These are phyloP conservation scores for Coranthus polyacanthus DNA, from an alignment of 2,797 vertebrate species.

Conservation along the genomic window DNA sequence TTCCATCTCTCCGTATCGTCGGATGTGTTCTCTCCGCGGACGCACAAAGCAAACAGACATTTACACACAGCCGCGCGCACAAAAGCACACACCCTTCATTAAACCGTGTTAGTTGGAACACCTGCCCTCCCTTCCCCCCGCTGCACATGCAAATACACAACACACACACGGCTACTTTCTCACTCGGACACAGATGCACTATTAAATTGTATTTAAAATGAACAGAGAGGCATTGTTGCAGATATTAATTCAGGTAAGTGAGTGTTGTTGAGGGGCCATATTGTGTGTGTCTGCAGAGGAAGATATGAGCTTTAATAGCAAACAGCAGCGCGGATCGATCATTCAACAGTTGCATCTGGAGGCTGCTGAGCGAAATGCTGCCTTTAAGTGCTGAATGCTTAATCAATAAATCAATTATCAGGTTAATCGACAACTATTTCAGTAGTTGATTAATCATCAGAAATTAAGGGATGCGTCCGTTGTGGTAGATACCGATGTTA, in stretches of 20 bases:
- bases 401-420: no score
- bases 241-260: slow-evolving; percentile 57
- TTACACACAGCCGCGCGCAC: slow-evolving; percentile 25
- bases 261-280: slow-evolving; percentile 24
- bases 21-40: slow-evolving; percentile 53
- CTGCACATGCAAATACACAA: slow-evolving; percentile 63
- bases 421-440: no score
- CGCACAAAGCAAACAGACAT: slow-evolving; percentile 68
- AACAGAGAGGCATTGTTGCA: slow-evolving; percentile 47
- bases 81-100: slow-evolving; percentile 66
- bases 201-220: slow-evolving; percentile 62
- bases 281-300: slow-evolving; percentile 9
- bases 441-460: no score
- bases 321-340: background rate
- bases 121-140: slow-evolving; percentile 79
- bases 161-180: slow-evolving; percentile 48
- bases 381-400: background rate
- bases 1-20: slow-evolving; percentile 50
- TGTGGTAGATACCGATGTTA: no score
- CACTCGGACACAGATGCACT: slow-evolving; percentile 52
- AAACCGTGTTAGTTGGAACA: slow-evolving; percentile 78
- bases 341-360: background rate
- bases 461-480: no score
- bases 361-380: slow-evolving; percentile 18
- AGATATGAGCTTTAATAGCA: slow-evolving; percentile 5